Evolutionary conservation across 2,888 invertebrate genomes (phyloP), one percentile per base, ranked within the genome.

Genomic region (Tiliacea citrago): DNA sequence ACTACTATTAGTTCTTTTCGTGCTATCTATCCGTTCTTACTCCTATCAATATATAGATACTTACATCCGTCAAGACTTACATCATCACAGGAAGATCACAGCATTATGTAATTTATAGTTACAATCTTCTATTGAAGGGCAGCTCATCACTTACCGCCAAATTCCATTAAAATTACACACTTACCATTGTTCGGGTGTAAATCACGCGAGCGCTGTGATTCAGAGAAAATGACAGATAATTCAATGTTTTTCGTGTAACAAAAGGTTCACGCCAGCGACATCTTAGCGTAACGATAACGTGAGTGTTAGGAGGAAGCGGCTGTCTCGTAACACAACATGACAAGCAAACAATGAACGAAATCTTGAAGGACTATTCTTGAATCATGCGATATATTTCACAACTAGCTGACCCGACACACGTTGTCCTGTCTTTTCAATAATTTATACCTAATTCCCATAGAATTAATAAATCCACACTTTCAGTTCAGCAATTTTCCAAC

Each of bases 311-410:
- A 83, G 88, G 88, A 88, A 89, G 87, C 81, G 73, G 65, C 81
- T 81, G 72, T 91, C 89, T 86, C 85, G 85, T 89, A 89, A 91
- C 71, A 89, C 80, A 88, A 88, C 87, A 86, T 84, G 82, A 69
- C 68, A 73, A 76, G 79, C 86, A 86, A 88, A 92, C 90, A 91
- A 91, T 89, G 85, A 84, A 89, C 63, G 73, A 87, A 88, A 88
- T 82, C 74, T 82, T 74, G 39, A 65, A 66, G 53, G 69, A 51
- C 63, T 85, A 89, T 90, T 90, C 83, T 87, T 57, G 63, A 55
- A 79, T 66, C 68, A 60, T 53, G 6, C 58, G 72, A 77, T 73
- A 82, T 68, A 47, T 47, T 51, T 24, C 29, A 29, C 29, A 29
- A 29, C 29, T 29, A 29, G 29, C 29, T 29, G 29, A 29, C 29